Conservation (phyloP, 2,888 invertebrate species). For the Chaetogeoica ovagalla region DNA sequence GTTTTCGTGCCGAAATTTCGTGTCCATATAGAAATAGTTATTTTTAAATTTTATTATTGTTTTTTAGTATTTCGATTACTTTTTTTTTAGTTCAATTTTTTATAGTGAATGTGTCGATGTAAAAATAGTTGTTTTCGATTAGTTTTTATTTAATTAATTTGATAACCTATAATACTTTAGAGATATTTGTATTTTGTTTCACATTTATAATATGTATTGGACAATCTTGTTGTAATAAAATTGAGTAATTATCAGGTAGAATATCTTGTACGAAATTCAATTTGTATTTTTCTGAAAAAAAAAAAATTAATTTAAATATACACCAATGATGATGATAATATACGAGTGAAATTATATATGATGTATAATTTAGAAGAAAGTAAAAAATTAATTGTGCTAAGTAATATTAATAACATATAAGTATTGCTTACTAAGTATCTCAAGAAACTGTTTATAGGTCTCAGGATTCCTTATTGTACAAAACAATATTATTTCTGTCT, state of each 20-base stretch:
- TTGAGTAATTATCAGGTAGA: slow-evolving; percentile 38
- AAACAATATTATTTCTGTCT: slow-evolving; percentile 58
- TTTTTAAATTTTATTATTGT: not conserved
- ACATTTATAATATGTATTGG: slow-evolving; percentile 30
- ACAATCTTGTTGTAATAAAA: slow-evolving; percentile 33
- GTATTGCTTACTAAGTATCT: slow-evolving; percentile 62
- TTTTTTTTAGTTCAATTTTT: not conserved
- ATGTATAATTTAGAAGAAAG: too few relatives aligned
- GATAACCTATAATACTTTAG: not conserved
- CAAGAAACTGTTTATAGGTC: slow-evolving; percentile 67
- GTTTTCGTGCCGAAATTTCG: not conserved
- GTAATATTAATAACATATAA: not conserved
- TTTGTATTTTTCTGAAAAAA: slow-evolving; percentile 20
- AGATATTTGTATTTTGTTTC: not conserved
- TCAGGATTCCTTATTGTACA: slow-evolving; percentile 69
- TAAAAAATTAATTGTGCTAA: not conserved
- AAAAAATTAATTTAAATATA: slow-evolving; percentile 1
- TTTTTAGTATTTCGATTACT: too few relatives aligned
- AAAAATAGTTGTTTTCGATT: not conserved
- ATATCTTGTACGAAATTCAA: slow-evolving; percentile 15
- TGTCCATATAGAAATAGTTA: not conserved
- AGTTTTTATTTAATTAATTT: not conserved
- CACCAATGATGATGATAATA: not conserved
- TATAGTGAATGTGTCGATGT: not conserved
- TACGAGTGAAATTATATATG: not conserved